These are phyloP conservation scores for Himalopsyche japonica DNA, from an alignment of 2,888 invertebrate species.

Conservation along the genomic window DNA sequence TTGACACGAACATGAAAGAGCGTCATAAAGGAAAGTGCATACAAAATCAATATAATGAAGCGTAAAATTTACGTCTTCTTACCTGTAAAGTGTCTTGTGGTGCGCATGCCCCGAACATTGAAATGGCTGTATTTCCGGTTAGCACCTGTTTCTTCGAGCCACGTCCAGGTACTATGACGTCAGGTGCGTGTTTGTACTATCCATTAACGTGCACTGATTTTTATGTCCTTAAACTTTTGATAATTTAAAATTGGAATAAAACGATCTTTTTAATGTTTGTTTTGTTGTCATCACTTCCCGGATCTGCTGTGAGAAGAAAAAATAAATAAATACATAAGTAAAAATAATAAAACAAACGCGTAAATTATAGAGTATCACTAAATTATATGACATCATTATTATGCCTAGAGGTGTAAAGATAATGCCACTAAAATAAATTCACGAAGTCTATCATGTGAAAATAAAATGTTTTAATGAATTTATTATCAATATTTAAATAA, in stretches of 20 bases:
- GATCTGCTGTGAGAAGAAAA: slow-evolving; percentile 28
- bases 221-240: neutral
- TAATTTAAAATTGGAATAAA: neutral
- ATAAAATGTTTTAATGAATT: too few species aligned
- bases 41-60: neutral
- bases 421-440: too few species aligned
- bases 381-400: neutral
- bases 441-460: too few species aligned
- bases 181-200: neutral
- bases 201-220: slow-evolving; percentile 4
- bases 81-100: slow-evolving; percentile 33
- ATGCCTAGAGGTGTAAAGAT: neutral
- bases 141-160: neutral
- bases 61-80: neutral
- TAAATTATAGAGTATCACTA: neutral
- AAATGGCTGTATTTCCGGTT: neutral
- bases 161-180: slow-evolving; percentile 3
- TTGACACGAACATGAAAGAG: neutral
- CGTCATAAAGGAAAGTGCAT: neutral
- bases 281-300: slow-evolving; percentile 27
- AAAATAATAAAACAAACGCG: neutral
- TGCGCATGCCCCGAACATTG: slow-evolving; percentile 36
- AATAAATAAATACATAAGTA: neutral
- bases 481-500: too few species aligned
- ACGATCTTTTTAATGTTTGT: slow-evolving; percentile 9